These are phyloP conservation scores for Prosapia bicincta DNA, from an alignment of 2,888 invertebrate species.

Conservation along the genomic window DNA sequence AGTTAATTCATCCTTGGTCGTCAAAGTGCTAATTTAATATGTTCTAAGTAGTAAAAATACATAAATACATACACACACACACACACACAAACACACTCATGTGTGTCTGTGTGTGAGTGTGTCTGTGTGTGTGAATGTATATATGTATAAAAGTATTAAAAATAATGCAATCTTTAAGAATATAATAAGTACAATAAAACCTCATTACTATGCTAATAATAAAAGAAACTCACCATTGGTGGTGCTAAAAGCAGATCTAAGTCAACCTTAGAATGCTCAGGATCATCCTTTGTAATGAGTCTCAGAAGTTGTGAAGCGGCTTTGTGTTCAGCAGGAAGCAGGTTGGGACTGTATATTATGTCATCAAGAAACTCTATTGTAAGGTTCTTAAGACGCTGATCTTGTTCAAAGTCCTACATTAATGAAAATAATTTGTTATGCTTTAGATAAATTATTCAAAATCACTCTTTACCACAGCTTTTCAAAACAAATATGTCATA, in stretches of 20 bases:
- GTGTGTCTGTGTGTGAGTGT: too few species aligned
- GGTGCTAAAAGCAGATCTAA: slow-evolving; percentile 64
- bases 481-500: too few species aligned
- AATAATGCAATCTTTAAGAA: neutral
- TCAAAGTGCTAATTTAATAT: too few species aligned
- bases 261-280: slow-evolving; percentile 62
- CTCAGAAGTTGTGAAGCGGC: slow-evolving; percentile 79
- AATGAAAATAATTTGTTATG: too few species aligned
- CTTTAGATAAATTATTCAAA: too few species aligned
- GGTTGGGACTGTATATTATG: slow-evolving; percentile 75
- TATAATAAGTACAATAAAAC: too few species aligned
- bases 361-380: slow-evolving; percentile 87
- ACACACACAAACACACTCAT: too few species aligned
- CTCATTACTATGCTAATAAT: too few species aligned
- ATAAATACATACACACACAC: too few species aligned
- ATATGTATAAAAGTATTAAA: neutral
- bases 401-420: slow-evolving; percentile 70
- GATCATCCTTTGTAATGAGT: slow-evolving; percentile 72
- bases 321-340: slow-evolving; percentile 85
- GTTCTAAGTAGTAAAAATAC: too few species aligned
- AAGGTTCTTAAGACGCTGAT: slow-evolving; percentile 66
- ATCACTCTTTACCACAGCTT: too few species aligned
- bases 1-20: too few species aligned
- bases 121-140: neutral
- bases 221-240: slow-evolving; percentile 65